Evolutionary conservation across 2,888 invertebrate genomes (phyloP).

Genomic region (Stenodera caucasica): DNA sequence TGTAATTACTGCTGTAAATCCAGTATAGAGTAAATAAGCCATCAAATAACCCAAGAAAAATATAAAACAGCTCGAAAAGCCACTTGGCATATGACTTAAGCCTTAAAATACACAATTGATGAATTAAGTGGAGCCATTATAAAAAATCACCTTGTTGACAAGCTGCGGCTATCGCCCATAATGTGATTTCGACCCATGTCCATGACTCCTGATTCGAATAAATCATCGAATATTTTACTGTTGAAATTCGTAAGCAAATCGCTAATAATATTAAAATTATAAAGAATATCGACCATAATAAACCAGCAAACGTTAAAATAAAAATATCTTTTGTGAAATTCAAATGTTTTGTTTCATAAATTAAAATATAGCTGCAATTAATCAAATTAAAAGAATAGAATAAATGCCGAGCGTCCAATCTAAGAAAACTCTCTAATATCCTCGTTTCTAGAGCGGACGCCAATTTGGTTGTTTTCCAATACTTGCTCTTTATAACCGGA

Average conservation of each 20-base stretch:
- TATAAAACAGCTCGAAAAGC: conserved; percentile 42
- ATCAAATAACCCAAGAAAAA: conserved; percentile 47
- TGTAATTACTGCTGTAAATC: conserved; percentile 49
- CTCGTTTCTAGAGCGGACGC: no score
- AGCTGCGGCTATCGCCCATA: conserved; percentile 51
- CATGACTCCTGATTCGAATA: conserved; percentile 37
- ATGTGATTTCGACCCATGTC: conserved; percentile 48
- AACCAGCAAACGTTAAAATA: conserved; percentile 46
- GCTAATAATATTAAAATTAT: conserved; percentile 41
- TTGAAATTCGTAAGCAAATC: conserved; percentile 40
- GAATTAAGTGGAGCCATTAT: no score
- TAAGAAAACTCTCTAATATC: no score
- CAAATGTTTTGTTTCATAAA: conserved; percentile 41
- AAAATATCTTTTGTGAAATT: conserved; percentile 47
- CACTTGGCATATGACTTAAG: conserved; percentile 44
- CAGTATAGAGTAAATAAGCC: conserved; percentile 48
- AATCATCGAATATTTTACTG: conserved; percentile 37
- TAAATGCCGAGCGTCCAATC: no score
- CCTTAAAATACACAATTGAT: no score
- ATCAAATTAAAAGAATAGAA: conserved; percentile 1
- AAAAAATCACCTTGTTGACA: conserved; percentile 48
- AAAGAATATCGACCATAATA: conserved; percentile 46
- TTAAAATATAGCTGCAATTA: conserved; percentile 39
- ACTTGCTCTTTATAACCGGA: conserved; percentile 22
- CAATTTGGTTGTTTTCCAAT: no score